Percentiles rank a stretch among this genome's conserved stretches.
These are phyloP conservation scores for Gastrophryne carolinensis DNA, from an alignment of 2,797 vertebrate species.

Conservation along the genomic window DNA sequence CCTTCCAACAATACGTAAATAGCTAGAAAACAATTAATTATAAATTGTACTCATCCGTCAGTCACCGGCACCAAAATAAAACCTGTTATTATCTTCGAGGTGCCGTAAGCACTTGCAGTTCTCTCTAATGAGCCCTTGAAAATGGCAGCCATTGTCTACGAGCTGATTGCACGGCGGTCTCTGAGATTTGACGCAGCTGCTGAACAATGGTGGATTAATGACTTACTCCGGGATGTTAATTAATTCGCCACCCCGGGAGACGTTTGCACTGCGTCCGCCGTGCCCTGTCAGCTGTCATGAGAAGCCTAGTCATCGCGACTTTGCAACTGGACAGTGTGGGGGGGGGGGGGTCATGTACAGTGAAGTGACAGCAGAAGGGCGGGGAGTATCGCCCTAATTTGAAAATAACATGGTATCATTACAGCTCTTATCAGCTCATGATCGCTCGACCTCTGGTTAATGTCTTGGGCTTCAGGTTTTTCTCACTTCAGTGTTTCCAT, in stretches of 20 bases:
- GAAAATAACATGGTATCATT: constrained; percentile 1
- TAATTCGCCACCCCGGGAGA: neutral
- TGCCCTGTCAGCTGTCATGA: neutral
- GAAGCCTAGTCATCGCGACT: too few species aligned
- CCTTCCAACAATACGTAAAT: neutral
- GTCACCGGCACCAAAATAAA: neutral
- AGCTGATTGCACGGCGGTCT: neutral
- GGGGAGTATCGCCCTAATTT: neutral
- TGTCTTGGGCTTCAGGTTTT: neutral
- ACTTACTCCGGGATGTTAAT: neutral
- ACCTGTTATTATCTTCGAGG: neutral
- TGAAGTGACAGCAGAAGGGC: neutral
- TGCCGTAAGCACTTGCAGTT: neutral
- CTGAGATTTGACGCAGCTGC: neutral
- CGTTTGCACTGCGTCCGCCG: neutral
- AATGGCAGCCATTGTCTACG: neutral
- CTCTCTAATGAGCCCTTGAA: neutral
- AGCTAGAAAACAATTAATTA: neutral
- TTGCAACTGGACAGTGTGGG: too few species aligned
- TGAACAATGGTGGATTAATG: neutral
- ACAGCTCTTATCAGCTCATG: constrained; percentile 7
- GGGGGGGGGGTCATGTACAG: neutral
- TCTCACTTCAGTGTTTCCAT: neutral
- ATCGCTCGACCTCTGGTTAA: neutral
- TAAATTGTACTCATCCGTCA: neutral